Percentiles rank a stretch among this genome's conserved stretches.
Evolutionary conservation across 2,113 vertebrate species (phyloP).

Genomic region (Columbina picui): DNA sequence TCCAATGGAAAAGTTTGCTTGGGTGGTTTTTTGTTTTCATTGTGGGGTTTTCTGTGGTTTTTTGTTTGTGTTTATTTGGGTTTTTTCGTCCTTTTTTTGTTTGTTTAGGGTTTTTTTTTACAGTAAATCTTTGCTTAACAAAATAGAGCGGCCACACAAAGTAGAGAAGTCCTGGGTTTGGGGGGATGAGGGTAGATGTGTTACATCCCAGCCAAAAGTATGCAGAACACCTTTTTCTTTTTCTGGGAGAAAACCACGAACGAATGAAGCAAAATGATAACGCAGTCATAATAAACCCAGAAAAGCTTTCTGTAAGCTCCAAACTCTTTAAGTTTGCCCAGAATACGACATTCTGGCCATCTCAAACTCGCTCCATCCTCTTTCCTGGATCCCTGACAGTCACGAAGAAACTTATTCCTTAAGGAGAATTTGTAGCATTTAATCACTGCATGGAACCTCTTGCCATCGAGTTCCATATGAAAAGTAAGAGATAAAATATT

Average conservation of each 20-base stretch:
- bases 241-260: background rate
- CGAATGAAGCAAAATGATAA: background rate
- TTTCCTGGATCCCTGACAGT: background rate
- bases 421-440: fast-evolving
- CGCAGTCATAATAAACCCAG: background rate
- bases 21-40: no score
- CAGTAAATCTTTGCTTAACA: background rate
- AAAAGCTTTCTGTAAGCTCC: background rate
- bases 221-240: no score
- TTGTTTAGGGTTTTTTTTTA: background rate
- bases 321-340: background rate
- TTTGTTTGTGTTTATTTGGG: no score
- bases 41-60: no score
- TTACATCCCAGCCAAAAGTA: background rate
- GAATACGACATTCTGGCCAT: background rate
- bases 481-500: background rate
- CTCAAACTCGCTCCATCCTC: background rate
- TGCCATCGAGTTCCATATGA: fast-evolving
- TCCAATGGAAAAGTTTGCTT: background rate
- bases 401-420: fast-evolving
- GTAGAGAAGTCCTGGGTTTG: fast-evolving
- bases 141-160: background rate
- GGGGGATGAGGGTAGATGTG: background rate
- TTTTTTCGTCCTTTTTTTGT: no score
- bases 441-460: background rate